Base-by-base conservation (phyloP, 2,113 vertebrate species). In the Scopus umbretta region DNA sequence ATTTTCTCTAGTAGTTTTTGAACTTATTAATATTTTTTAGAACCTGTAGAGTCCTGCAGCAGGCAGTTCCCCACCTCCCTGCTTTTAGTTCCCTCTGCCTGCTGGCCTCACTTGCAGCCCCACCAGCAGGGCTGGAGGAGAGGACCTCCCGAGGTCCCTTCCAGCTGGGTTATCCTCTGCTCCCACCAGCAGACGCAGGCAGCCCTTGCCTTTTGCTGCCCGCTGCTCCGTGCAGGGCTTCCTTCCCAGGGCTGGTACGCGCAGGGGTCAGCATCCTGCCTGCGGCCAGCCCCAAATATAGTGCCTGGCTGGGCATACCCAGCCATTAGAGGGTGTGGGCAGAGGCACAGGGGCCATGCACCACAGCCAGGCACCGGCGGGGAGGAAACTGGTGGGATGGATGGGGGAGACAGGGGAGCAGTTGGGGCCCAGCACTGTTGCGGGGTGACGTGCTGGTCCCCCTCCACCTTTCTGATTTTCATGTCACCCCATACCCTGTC, bases 321-420 rank as follows among this genome's bases (percentile, higher is more conserved):
- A 15, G 78, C 80, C 65, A 53, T 97, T 94, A 94, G 21, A 87
- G 78, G 36, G 40, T 85, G 84, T 90, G 78, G 73, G 61, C 50
- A 91, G 71, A 45, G 43, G 11, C 36, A 50, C 9, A 30, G 40
- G 63, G 36, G 13, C 38, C 0, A 1, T 34, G 42, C 19, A 20
- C 29, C 4, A 5, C 63, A 83, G 47, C 34, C 21, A 27, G 72
- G 30, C 42, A 38, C 18, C 0, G 3, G 2, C 0, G 0, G 29
- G 53, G 49, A 42, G 21, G 45, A 72, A 71, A 43, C 7, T 30
- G 20, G 34, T 74, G 30, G 34, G 21, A 53, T 38, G 9, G 34
- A 43, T 73, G 21, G 17, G 16, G 18, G 19, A 88, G 12, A n/a
- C 34, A 27, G 50, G 62, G 34, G 16, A 91, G n/a, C 47, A 53